Evolutionary conservation across 2,113 vertebrate genomes (phyloP), one percentile per base, ranked within the genome.

Genomic region (Onychostoma macrolepis): DNA sequence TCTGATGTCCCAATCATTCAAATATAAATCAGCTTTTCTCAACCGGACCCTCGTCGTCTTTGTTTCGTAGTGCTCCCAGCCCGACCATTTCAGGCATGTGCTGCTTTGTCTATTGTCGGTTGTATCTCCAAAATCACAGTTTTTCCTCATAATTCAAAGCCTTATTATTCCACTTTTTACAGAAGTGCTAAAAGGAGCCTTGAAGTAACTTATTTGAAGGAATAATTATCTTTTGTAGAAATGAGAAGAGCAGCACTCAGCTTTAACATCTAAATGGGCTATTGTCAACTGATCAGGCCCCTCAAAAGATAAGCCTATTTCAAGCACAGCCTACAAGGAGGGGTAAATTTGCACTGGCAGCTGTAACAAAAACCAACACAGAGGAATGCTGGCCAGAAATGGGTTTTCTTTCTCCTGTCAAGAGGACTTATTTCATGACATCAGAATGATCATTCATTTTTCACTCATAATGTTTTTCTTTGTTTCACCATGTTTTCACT

Each of bases 281-380:
- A 93, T 95, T 94, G 93, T 95, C 88, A 90, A 93, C 93, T 90
- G 90, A 88, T 90, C 87, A 86, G 91, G 92, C 91, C 87, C 91
- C 87, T 91, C 86, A 84, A 85, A 91, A 94, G 94, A 95, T 95
- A 95, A 96, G 94, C 94, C 93, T 92, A 90, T 94, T 95, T 94
- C 88, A 93, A 90, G 89, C 92, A 74, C 86, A 91, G 90, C 90
- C 92, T 94, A 94, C 91, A 90, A 91, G 89, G 79, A 88, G 88
- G 89, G 85, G 86, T 92, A 94, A 95, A 95, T 95, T 91, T 92
- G 92, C 91, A 93, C 86, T 95, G 95, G 95, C 95, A 94, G 93
- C 92, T 94, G 94, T 92, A 95, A 95, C 94, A 95, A 95, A 94
- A 90, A 91, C 88, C 85, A 63, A 83, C 53, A 91, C 77, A 93